Evolutionary conservation across 2,888 invertebrate species (phyloP).

Genomic region (Masnerella sp.): DNA sequence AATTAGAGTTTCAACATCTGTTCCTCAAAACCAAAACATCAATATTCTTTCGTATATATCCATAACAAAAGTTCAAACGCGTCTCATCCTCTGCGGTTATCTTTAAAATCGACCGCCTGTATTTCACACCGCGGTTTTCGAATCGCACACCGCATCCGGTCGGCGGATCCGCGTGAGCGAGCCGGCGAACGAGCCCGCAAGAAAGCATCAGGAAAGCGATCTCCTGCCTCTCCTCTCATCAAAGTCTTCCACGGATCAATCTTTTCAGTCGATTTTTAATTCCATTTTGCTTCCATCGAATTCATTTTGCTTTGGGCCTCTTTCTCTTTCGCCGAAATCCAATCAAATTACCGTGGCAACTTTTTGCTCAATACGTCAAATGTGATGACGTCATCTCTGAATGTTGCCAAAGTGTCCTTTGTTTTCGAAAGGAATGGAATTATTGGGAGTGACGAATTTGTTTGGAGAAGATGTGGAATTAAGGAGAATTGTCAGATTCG

Average conservation of each 20-base stretch:
- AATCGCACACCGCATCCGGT: slow-evolving; percentile 74
- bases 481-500: no score
- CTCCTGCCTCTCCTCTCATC: slow-evolving; percentile 52
- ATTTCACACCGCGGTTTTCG: no score
- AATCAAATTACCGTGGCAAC: slow-evolving; percentile 43
- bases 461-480: no score
- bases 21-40: no score
- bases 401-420: slow-evolving; percentile 41
- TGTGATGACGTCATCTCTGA: slow-evolving; percentile 46
- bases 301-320: slow-evolving; percentile 7
- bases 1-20: no score
- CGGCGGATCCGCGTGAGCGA: slow-evolving; percentile 68
- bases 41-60: no score
- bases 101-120: no score
- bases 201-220: slow-evolving; percentile 7
- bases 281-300: slow-evolving; percentile 49
- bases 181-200: slow-evolving; percentile 11
- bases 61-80: no score
- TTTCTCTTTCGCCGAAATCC: slow-evolving; percentile 41
- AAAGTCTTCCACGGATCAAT: slow-evolving; percentile 59
- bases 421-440: slow-evolving; percentile 30
- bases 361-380: slow-evolving; percentile 51
- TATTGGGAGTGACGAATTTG: slow-evolving; percentile 21
- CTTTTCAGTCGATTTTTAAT: slow-evolving; percentile 47
- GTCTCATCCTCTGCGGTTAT: no score